Base-by-base conservation (phyloP, 2,797 vertebrate species). In the Lacerta bilineata region DNA sequence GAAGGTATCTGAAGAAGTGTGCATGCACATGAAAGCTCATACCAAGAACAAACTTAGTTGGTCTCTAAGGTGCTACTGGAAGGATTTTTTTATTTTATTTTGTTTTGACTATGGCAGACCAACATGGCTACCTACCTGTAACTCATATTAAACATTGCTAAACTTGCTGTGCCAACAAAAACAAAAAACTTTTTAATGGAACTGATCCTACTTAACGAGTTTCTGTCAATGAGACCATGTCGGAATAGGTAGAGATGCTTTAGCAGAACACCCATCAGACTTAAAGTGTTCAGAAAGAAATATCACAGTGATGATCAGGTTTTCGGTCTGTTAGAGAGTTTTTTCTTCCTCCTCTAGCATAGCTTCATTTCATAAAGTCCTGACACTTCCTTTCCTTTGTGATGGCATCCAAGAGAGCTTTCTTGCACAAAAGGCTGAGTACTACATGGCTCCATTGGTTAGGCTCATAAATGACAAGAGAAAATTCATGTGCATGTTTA, bases 381-480 rank as follows among this genome's bases (percentile, higher is more conserved):
- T 27, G 61, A 23, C 23, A 25, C 27, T 76, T 36, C 46, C 77
- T 75, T 84, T 23, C 4, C 9, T 17, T 84, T 76, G 50, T 81
- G 61, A 72, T 39, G 50, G 27, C 33, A 9, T 25, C 3, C 74
- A 88, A 77, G 8, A 88, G 0, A 5, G 4, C 11, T 89, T 36
- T 87, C 39, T 82, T 92, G 39, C 66, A 80, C 41, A 59, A 75
- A 84, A 41, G 36, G 1, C 43, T 41, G 29, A 76, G 15, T 29
- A 85, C 80, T 25, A 64, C 61, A 78, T 71, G 86, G 11, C 9
- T 88, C 55, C 90, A 90, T 15, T 71, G 77, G 55, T 85, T 83
- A 3, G 83, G 6, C 84, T 92, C 89, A 80, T 20, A 93, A 91
- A 88, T 88, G 1, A 90, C 91, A 59, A 87, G 33, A 8, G 61